Evolutionary conservation across 2,113 vertebrate genomes (phyloP).

Genomic region (Lasiurus borealis): DNA sequence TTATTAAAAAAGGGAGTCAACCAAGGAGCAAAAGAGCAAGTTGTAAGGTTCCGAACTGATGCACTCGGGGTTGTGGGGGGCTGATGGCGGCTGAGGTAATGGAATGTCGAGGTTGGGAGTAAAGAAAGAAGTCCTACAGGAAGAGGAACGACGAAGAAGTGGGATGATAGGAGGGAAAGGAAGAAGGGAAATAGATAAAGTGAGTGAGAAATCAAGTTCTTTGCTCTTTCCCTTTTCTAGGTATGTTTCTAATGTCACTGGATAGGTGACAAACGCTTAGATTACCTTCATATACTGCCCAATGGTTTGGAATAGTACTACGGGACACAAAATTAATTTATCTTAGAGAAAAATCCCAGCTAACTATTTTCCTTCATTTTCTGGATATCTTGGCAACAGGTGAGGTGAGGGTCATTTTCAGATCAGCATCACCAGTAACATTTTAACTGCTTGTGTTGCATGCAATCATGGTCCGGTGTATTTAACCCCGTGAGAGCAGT

Average conservation of each 20-base stretch:
- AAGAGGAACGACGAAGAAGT: not conserved
- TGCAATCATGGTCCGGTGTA: not conserved
- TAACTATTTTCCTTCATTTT: conserved; percentile 13
- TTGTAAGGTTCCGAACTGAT: not conserved
- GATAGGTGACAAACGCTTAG: not conserved
- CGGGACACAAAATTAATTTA: not conserved
- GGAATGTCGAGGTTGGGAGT: not conserved
- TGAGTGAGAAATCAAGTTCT: not conserved
- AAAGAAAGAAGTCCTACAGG: not conserved
- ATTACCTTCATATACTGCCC: not conserved
- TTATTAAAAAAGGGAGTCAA: not conserved
- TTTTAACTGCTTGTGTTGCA: not conserved
- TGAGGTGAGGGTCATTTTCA: not conserved
- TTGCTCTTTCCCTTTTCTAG: not conserved
- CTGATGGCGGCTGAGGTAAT: accelerated
- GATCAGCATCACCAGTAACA: not conserved
- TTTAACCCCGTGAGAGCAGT: not conserved
- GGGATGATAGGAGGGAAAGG: not conserved
- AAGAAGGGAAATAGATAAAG: not conserved
- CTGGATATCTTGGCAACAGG: not conserved
- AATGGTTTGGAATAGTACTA: not conserved
- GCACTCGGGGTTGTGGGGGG: not conserved
- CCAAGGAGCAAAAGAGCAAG: not conserved
- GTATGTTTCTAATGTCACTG: not conserved
- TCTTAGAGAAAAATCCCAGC: conserved; percentile 15